Evolutionary conservation across 2,888 invertebrate genomes (phyloP).

Genomic region (Pristionchus japonicus): DNA sequence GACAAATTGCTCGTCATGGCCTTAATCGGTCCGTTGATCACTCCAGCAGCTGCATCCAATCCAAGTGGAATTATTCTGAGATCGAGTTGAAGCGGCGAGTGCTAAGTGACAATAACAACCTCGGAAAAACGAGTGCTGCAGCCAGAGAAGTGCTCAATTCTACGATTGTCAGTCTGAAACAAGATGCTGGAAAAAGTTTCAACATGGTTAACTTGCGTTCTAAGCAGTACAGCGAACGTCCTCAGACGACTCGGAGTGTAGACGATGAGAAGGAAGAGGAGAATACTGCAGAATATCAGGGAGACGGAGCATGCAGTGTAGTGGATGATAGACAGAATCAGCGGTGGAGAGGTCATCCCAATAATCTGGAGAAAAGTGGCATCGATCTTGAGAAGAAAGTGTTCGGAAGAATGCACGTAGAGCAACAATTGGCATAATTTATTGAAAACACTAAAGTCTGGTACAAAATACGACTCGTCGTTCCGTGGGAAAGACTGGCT

Average conservation of each 20-base stretch:
- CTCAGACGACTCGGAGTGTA: not conserved
- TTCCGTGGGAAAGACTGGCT: not conserved
- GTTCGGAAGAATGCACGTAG: not conserved
- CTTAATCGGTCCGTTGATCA: not conserved
- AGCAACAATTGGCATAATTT: not conserved
- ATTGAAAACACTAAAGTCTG: not conserved
- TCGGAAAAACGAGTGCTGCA: not conserved
- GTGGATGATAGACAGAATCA: not conserved
- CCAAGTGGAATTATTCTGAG: not conserved
- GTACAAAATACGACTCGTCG: not conserved
- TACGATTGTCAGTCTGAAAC: not conserved
- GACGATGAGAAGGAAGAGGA: not conserved
- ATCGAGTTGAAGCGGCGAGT: not conserved
- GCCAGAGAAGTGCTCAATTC: not conserved
- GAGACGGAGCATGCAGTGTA: not conserved
- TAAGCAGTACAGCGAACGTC: not conserved
- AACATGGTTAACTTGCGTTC: not conserved
- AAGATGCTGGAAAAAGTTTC: not conserved
- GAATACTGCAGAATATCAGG: not conserved
- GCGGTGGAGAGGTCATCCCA: not conserved
- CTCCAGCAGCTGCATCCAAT: not conserved
- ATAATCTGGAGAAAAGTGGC: no score
- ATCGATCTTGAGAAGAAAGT: no score
- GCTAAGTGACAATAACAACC: not conserved
- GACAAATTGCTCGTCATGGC: not conserved